Conservation (phyloP, 2,797 vertebrate species). For the Echeneis naucrates region DNA sequence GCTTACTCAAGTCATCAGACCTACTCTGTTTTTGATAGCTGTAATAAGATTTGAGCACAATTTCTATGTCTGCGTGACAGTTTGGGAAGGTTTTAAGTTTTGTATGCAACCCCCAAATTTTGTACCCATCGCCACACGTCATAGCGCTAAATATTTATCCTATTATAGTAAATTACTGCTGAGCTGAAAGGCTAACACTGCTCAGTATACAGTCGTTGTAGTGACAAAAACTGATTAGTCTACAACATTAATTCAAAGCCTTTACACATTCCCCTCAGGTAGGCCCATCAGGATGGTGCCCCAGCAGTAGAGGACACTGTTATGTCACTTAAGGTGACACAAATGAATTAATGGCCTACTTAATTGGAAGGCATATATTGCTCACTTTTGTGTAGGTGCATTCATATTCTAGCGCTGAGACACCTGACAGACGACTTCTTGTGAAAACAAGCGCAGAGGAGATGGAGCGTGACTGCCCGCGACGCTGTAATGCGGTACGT, state of each 20-base stretch:
- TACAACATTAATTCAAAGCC: constrained; percentile 34
- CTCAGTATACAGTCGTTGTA: background rate
- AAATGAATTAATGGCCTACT: constrained; percentile 66
- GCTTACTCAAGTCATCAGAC: background rate
- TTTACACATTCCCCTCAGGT: constrained; percentile 60
- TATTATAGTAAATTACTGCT: background rate
- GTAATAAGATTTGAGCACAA: background rate
- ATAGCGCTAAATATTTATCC: background rate
- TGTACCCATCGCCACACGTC: no score
- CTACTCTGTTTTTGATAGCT: background rate
- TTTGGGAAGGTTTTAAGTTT: constrained; percentile 15
- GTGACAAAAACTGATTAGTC: constrained; percentile 25
- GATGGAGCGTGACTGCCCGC: constrained; percentile 59
- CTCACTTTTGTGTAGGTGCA: constrained; percentile 15
- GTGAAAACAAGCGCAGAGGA: constrained; percentile 59
- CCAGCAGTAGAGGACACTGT: constrained; percentile 49
- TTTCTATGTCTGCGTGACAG: constrained; percentile 8
- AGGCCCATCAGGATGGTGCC: constrained; percentile 45
- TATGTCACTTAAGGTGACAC: constrained; percentile 54
- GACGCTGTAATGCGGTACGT: constrained; percentile 46
- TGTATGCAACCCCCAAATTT: background rate
- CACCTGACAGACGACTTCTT: constrained; percentile 59
- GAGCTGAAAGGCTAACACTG: constrained; percentile 6
- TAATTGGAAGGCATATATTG: constrained; percentile 55
- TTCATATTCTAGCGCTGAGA: constrained; percentile 51